Conservation (phyloP, 2,113 vertebrate genomes). For the western clawed frog (Xenopus tropicalis) region DNA sequence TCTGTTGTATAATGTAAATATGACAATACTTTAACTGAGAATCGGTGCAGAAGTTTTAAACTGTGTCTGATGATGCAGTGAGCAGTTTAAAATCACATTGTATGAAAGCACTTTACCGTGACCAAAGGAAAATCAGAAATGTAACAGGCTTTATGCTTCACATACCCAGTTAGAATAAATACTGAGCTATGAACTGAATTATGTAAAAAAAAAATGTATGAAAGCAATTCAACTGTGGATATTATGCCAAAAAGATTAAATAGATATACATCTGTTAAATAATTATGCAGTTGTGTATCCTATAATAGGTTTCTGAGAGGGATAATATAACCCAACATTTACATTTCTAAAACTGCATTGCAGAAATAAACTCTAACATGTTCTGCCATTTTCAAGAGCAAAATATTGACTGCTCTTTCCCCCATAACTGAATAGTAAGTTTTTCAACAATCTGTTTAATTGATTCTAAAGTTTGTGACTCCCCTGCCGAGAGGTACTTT, state of each 20-base stretch:
- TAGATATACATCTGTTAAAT: not conserved
- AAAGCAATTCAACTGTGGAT: not conserved
- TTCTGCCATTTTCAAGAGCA: too few species aligned
- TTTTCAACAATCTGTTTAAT: too few species aligned
- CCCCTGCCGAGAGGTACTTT: too few species aligned
- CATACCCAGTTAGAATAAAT: slow-evolving; percentile 3
- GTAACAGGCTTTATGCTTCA: slow-evolving; percentile 1
- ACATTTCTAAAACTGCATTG: too few species aligned
- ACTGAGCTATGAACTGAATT: not conserved
- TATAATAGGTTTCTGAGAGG: not conserved
- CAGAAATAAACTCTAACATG: too few species aligned
- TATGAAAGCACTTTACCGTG: not conserved
- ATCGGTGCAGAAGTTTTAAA: not conserved
- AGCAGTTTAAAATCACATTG: not conserved
- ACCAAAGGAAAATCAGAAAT: slow-evolving; percentile 1
- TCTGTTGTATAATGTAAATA: not conserved
- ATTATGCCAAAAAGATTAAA: not conserved
- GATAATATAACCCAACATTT: too few species aligned
- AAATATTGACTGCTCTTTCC: too few species aligned
- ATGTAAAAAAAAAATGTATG: not conserved
- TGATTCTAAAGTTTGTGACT: too few species aligned
- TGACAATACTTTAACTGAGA: not conserved
- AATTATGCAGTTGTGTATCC: not conserved
- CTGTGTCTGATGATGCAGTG: slow-evolving; percentile 5
- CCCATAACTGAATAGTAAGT: too few species aligned